These are phyloP conservation scores for Zophobas morio DNA, from an alignment of 1,140 invertebrate genomes.

Conservation along the genomic window DNA sequence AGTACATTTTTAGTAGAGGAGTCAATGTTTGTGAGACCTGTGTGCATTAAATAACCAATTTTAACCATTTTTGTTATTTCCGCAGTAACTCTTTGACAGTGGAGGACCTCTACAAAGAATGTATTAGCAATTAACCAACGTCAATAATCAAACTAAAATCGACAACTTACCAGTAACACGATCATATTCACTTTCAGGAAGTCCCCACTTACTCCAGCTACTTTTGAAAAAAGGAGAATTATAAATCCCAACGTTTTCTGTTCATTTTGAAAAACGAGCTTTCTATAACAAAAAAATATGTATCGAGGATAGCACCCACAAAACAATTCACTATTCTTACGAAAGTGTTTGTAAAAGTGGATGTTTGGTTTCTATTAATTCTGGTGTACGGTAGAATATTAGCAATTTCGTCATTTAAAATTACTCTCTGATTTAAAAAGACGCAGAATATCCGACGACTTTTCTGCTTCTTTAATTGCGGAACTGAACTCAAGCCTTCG, in stretches of 20 bases:
- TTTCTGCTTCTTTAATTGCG: constrained; percentile 89
- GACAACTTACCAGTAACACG: constrained; percentile 78
- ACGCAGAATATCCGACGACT: constrained; percentile 95
- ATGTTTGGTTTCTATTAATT: constrained; percentile 94
- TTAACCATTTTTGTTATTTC: constrained; percentile 98
- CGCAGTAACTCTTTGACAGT: constrained; percentile 90
- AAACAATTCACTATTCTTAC: constrained; percentile 64
- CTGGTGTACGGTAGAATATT: constrained; percentile 91
- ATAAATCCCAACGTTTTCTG: constrained; percentile 86
- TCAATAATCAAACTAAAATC: neutral
- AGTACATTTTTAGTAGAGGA: constrained; percentile 69
- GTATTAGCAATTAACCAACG: constrained; percentile 6
- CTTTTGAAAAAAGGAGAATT: constrained; percentile 91
- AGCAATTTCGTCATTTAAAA: constrained; percentile 94
- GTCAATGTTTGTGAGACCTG: constrained; percentile 71
- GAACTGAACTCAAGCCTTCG: neutral
- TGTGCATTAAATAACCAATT: constrained; percentile 94
- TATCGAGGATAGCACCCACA: no score
- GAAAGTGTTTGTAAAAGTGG: constrained; percentile 93
- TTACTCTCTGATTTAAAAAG: constrained; percentile 91
- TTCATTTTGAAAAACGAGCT: constrained; percentile 57
- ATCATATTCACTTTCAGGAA: constrained; percentile 86
- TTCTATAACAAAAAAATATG: constrained; percentile 51
- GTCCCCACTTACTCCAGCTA: constrained; percentile 82
- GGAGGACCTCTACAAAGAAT: constrained; percentile 67